phyloP scores from a whole-genome alignment of 1,140 invertebrate genomes.

The Drosophila tani region DNA sequence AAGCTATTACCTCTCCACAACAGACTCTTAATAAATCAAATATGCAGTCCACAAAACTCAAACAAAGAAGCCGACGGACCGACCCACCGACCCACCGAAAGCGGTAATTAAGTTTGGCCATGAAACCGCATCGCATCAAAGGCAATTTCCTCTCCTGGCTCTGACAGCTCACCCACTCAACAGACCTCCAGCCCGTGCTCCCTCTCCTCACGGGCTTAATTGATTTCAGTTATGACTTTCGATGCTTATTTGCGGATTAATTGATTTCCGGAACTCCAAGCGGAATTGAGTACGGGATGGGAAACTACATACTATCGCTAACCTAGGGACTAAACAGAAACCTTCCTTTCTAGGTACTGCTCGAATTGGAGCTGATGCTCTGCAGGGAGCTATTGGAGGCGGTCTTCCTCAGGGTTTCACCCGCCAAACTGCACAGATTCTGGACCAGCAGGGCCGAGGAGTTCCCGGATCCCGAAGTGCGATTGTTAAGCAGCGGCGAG shows the following conservation, averaged over 20 bases:
- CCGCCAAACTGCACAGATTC: slow-evolving; percentile 66
- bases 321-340: slow-evolving; percentile 64
- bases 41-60: slow-evolving; percentile 22
- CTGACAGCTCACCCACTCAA: slow-evolving; percentile 22
- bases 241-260: slow-evolving; percentile 31
- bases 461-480: slow-evolving; percentile 13
- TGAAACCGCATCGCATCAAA: slow-evolving; percentile 50
- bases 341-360: slow-evolving; percentile 65
- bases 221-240: slow-evolving; percentile 59
- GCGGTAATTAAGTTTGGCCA: slow-evolving; percentile 41
- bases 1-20: background rate
- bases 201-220: slow-evolving; percentile 5
- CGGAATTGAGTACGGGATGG: background rate
- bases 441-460: slow-evolving; percentile 60
- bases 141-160: slow-evolving; percentile 37
- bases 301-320: slow-evolving; percentile 39
- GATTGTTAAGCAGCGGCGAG: slow-evolving; percentile 46
- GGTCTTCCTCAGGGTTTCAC: slow-evolving; percentile 60
- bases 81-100: slow-evolving; percentile 7
- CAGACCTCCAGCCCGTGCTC: background rate
- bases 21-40: slow-evolving; percentile 28
- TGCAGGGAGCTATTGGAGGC: slow-evolving; percentile 75
- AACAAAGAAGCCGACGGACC: slow-evolving; percentile 10
- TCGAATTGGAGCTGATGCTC: slow-evolving; percentile 77
- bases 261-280: slow-evolving; percentile 33